Evolutionary conservation across 2,888 invertebrate species (phyloP), one percentile per base, ranked within the genome.

Genomic region (Drosophila parthenogenetica): DNA sequence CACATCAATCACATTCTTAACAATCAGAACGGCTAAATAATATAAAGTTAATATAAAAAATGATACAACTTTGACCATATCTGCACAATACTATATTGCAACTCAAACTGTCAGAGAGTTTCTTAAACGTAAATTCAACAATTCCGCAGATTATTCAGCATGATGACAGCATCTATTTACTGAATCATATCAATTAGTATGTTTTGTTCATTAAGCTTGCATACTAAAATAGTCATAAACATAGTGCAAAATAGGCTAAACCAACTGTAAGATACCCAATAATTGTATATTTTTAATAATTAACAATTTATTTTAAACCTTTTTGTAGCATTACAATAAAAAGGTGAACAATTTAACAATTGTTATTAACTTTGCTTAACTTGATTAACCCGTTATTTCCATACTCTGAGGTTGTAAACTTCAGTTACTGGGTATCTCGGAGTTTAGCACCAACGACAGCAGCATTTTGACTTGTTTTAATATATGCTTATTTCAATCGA

Each of bases 401-500:
- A 8, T 29, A 8, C 29, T 29, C 0, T 5, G 8, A 5, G 29
- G 8, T 35, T 35, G 13, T 13, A 35, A 35, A 35, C 13, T 35
- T 14, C 14, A 5, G 10, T 29, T 46, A 46, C 14, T n/a, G 32
- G 32, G 54, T 55, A 57, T 37, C 11, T 37, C 25, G 11, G 17
- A 45, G 45, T 37, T 40, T 35, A 55, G 50, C 51, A 62, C 50
- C 35, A 40, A 57, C 3, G 76, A 76, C 64, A 74, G 63, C 10
- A 64, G 64, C 69, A 79, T 62, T 79, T 87, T 78, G 71, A 79
- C 79, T 77, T 77, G 69, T 70, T 83, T 82, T 77, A 81, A 80
- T 69, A 45, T 67, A 37, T 7, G 42, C 37, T 29, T 63, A 54
- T 46, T 78, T 83, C 80, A 90, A 89, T 89, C 89, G 84, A 90